A percentile compares a stretch with the other conserved stretches of the same genome.
Evolutionary conservation across 2,113 vertebrate species (phyloP).

Genomic region (Empidonax alnorum): DNA sequence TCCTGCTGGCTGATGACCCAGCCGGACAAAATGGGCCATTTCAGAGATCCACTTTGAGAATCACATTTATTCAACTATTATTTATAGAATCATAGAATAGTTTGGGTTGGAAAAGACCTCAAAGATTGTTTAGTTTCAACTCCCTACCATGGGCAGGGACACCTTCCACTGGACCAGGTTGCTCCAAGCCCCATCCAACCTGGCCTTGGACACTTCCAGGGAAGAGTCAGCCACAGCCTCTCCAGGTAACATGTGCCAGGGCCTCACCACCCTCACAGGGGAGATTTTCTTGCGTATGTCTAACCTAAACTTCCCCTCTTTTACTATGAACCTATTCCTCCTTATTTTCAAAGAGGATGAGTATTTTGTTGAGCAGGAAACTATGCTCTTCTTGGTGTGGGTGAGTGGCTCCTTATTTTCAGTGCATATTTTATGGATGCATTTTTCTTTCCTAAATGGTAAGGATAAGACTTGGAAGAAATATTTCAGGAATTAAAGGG

Average conservation of each 20-base stretch:
- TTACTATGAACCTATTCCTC: not conserved
- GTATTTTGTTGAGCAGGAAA: not conserved
- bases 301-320: not conserved
- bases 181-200: not conserved
- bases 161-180: not conserved
- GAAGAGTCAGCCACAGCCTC: not conserved
- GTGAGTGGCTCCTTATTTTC: not conserved
- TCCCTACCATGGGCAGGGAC: not conserved
- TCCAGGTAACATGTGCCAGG: not conserved
- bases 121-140: not conserved
- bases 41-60: not conserved
- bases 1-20: not conserved
- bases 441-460: not conserved
- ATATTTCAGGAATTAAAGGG: not conserved
- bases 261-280: not conserved
- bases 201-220: not conserved
- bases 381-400: fast-evolving
- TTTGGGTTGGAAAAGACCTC: not conserved
- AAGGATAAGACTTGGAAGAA: not conserved
- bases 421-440: not conserved
- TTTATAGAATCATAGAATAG: not conserved
- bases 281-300: not conserved
- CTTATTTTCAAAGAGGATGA: not conserved
- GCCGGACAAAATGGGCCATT: fast-evolving
- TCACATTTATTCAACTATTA: not conserved